Base-by-base conservation (phyloP, 2,113 vertebrate genomes). In the Abramis brama region DNA sequence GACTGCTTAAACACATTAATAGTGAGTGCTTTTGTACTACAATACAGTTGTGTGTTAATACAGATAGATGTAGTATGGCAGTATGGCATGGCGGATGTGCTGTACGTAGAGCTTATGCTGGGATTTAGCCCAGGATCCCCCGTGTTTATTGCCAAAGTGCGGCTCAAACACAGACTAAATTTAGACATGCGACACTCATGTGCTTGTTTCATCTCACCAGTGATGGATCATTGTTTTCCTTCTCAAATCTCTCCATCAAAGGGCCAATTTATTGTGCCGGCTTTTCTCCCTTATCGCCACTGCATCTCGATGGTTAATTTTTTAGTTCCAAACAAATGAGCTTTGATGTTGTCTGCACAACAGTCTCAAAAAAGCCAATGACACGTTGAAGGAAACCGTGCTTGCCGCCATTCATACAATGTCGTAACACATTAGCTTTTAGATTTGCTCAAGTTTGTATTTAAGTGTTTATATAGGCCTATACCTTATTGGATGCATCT, bases 111-210 rank as follows among this genome's bases (percentile, higher is more conserved):
- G 92, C 91, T 93, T 93, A 91, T 89, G 92, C 84, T 85, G 68
- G 92, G 93, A 94, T 94, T 94, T 92, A 92, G 23, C 64, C 85
- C 88, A 77, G 89, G 90, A 92, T 92, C 90, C 86, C 79, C 83
- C 89, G 71, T 68, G 12, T 94, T 94, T 92, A 93, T 92, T 92
- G 91, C 92, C 87, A 91, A 85, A 76, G 90, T 90, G 83, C 62
- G 17, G 68, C 89, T 91, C 82, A 30, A 75, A 78, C 70, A 45
- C 88, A 86, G 90, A 91, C 90, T 93, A 87, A 92, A 92, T 90
- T 91, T 91, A 17, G 6, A 25, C 71, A 75, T 25, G 71, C n/a
- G 6, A 75, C 25, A n/a, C 68, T 23, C 21, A 25, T 27, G 74
- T 77, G 13, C 47, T 55, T 50, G 7, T 52, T 55, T 55, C 55